Evolutionary conservation across 1,140 invertebrate genomes (phyloP).

Genomic region (Dreissena rostriformis): DNA sequence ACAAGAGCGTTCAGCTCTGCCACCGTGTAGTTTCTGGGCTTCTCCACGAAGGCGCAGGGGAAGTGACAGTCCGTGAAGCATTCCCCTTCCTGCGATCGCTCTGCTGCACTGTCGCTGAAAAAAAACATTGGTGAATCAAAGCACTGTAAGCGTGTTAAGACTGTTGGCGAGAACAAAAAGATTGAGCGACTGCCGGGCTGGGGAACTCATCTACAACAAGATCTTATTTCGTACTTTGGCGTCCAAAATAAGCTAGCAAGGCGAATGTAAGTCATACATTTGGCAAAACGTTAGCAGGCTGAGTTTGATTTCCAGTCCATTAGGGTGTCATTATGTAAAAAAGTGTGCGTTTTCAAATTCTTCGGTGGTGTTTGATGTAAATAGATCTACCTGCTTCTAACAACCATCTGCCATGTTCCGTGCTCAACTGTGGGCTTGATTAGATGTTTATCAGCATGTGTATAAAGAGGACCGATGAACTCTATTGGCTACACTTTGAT

Average conservation of each 20-base stretch:
- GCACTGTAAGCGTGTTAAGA: neutral
- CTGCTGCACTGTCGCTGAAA: neutral
- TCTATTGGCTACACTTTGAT: no score
- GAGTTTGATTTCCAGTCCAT: no score
- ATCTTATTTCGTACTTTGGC: neutral
- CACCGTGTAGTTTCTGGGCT: slow-evolving; percentile 14
- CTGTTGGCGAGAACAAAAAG: neutral
- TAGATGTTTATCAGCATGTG: no score
- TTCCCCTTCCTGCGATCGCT: neutral
- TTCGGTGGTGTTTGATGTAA: no score
- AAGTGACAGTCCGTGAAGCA: slow-evolving; percentile 35
- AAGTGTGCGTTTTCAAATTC: no score
- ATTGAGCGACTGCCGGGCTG: neutral
- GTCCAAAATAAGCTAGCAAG: neutral
- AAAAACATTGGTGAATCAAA: neutral
- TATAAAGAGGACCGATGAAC: no score
- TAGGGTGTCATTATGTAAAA: no score
- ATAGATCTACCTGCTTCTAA: no score
- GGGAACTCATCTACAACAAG: neutral
- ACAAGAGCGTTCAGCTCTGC: slow-evolving; percentile 18
- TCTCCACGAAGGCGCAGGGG: slow-evolving; percentile 32
- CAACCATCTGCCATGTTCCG: no score
- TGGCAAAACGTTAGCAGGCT: no score
- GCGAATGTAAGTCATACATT: neutral
- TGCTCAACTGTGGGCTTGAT: no score